Conservation (phyloP, 2,113 vertebrate genomes). For the zebrafish (Danio rerio) region DNA sequence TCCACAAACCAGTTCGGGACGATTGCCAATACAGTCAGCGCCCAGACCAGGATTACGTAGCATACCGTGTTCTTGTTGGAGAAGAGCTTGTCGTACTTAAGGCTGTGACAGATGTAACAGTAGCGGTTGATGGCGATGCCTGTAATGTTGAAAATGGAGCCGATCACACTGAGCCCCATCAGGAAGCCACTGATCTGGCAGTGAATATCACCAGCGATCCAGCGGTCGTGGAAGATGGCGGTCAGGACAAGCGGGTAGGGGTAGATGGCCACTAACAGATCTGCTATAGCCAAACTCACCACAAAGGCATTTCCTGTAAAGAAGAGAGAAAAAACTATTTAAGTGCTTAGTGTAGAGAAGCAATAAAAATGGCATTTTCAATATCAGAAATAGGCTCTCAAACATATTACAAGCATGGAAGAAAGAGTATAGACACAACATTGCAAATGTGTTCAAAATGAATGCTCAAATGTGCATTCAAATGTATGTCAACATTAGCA, state of each 20-base stretch:
- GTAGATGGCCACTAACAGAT: conserved; percentile 82
- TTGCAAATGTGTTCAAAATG: background rate
- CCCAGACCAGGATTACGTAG: conserved; percentile 81
- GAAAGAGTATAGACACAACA: background rate
- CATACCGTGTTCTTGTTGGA: conserved; percentile 79
- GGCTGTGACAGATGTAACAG: conserved; percentile 85
- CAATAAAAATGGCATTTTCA: background rate
- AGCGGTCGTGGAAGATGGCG: conserved; percentile 81
- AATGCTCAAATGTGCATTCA: too few species aligned
- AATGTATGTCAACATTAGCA: too few species aligned
- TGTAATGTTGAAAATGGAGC: conserved; percentile 86
- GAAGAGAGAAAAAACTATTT: background rate
- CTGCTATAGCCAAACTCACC: conserved; percentile 83
- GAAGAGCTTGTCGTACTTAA: conserved; percentile 80
- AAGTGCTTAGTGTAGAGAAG: too few species aligned
- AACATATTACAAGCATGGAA: background rate
- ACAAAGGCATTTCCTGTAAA: conserved; percentile 82
- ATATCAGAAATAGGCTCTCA: background rate
- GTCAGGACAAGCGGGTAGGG: conserved; percentile 81
- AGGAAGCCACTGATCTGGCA: conserved; percentile 85
- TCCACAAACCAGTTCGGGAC: conserved; percentile 82
- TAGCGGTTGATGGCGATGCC: conserved; percentile 85
- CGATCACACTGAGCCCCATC: conserved; percentile 84
- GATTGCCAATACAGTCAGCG: conserved; percentile 78
- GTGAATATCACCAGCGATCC: conserved; percentile 82